phyloP scores from a whole-genome alignment of 2,797 vertebrate genomes.

The Aphelocoma californica region DNA sequence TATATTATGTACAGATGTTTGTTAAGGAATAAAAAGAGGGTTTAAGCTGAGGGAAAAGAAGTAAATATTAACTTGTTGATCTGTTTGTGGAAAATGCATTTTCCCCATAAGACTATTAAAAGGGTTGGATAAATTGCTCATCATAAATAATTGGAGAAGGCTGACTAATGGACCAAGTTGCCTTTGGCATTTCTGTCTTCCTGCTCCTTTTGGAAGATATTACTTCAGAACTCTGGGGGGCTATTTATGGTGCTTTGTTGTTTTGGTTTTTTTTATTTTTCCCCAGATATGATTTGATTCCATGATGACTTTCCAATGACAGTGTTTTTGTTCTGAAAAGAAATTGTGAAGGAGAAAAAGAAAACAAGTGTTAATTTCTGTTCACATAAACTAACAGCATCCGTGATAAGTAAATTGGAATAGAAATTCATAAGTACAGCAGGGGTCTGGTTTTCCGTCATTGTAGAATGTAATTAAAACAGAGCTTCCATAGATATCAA shows the following conservation, averaged over 20 bases:
- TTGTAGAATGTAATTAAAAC: conserved; percentile 52
- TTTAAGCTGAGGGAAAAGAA: conserved; percentile 2
- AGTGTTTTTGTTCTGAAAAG: background rate
- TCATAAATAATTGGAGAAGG: conserved; percentile 25
- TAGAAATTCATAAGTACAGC: conserved; percentile 53
- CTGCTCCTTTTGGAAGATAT: background rate
- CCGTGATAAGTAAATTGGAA: conserved; percentile 31
- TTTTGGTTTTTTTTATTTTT: background rate
- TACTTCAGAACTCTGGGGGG: background rate
- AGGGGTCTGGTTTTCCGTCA: conserved; percentile 46
- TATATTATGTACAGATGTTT: conserved; percentile 43
- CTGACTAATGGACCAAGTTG: background rate
- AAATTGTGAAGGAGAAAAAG: background rate
- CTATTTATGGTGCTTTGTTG: background rate
- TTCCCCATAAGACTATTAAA: conserved; percentile 24
- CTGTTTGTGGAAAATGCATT: conserved; percentile 23
- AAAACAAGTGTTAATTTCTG: conserved; percentile 28
- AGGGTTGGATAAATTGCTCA: conserved; percentile 10
- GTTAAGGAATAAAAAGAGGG: conserved; percentile 13
- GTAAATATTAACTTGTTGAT: conserved; percentile 22
- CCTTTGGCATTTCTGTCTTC: background rate
- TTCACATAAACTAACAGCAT: conserved; percentile 31
- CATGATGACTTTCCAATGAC: background rate
- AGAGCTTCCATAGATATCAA: conserved; percentile 15
- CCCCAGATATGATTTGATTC: background rate